phyloP scores from a whole-genome alignment of 2,888 invertebrate genomes.

The Tachina lurida region DNA sequence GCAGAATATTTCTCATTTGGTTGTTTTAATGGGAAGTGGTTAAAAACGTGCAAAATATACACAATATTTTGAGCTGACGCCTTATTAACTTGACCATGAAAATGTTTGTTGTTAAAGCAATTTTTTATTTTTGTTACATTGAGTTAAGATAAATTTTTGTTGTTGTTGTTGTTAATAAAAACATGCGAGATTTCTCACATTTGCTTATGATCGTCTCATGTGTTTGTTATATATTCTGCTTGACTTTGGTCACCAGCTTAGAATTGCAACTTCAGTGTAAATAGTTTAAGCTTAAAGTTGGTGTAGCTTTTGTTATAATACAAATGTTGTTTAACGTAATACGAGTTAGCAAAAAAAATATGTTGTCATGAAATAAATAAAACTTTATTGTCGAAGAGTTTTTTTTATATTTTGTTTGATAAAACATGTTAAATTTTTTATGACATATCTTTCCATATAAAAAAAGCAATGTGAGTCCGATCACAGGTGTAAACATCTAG shows the following conservation, averaged over 20 bases:
- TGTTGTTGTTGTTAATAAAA: conserved; percentile 51
- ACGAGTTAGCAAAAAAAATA: background rate
- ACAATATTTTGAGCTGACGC: conserved; percentile 42
- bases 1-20: conserved; percentile 6
- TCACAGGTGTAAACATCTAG: no score
- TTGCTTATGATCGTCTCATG: conserved; percentile 10
- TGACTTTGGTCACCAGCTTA: background rate
- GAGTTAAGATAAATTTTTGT: background rate
- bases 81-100: conserved; percentile 71
- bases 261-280: background rate
- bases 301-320: background rate
- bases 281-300: conserved; percentile 21
- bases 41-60: conserved; percentile 6
- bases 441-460: no score
- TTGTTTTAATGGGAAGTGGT: background rate
- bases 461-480: no score
- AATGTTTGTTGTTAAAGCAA: conserved; percentile 48
- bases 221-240: background rate
- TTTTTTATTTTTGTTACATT: conserved; percentile 15
- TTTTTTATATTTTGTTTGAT: background rate
- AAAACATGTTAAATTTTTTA: no score
- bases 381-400: conserved; percentile 18
- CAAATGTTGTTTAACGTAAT: background rate
- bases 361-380: conserved; percentile 1
- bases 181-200: conserved; percentile 65